These are phyloP conservation scores for Lucilia sericata DNA, from an alignment of 1,140 invertebrate species.

Conservation along the genomic window DNA sequence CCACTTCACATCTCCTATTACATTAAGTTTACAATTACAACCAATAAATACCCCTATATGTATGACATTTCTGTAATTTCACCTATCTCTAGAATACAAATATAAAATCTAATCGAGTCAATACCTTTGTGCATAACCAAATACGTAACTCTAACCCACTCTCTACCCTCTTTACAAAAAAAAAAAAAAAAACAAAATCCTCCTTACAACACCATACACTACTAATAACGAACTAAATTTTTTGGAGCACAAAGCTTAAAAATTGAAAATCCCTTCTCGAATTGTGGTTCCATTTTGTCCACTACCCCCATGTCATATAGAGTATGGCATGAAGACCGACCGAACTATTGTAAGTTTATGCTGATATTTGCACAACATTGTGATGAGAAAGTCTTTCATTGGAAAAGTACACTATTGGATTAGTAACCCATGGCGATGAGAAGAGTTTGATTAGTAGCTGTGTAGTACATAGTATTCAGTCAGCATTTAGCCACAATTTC, in stretches of 20 bases:
- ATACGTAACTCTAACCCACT: too few species aligned
- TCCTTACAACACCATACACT: neutral
- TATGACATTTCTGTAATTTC: neutral
- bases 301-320: neutral
- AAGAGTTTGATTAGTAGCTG: constrained; percentile 2
- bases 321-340: neutral
- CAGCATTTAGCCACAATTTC: neutral
- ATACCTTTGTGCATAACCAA: neutral
- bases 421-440: neutral
- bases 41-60: neutral
- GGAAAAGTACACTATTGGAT: neutral
- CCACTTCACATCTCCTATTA: neutral
- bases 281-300: neutral
- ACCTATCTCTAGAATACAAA: neutral
- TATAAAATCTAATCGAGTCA: neutral
- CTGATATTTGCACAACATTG: constrained; percentile 13
- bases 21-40: neutral
- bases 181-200: neutral
- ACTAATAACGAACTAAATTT: neutral
- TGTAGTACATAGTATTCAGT: neutral
- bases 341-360: neutral
- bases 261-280: neutral
- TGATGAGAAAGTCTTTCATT: constrained; percentile 13
- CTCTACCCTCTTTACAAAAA: too few species aligned
- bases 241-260: neutral